Conservation (phyloP, 2,888 invertebrate species). For the Ophion ventricosus region DNA sequence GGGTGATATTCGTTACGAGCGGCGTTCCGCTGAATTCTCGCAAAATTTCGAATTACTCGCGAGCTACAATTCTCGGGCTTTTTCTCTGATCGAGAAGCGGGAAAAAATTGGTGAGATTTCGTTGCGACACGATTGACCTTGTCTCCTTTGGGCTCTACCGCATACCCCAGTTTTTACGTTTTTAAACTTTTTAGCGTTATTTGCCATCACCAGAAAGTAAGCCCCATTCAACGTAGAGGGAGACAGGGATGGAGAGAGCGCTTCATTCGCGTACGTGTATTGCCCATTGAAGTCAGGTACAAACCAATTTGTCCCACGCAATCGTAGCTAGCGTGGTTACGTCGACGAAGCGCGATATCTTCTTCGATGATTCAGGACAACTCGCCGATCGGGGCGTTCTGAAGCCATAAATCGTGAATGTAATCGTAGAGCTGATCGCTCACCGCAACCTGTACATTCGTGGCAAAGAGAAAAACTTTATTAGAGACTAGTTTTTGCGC, state of each 20-base stretch:
- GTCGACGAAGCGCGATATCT: constrained; percentile 27
- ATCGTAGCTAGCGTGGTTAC: constrained; percentile 2
- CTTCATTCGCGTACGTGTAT: not conserved
- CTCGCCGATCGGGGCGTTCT: constrained; percentile 98
- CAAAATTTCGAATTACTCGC: not conserved
- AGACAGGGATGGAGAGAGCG: constrained; percentile 12
- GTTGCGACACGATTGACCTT: not conserved
- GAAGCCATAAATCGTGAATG: constrained; percentile 97
- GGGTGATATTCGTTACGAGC: constrained; percentile 4
- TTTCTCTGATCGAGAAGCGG: not conserved
- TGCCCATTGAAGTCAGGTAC: constrained; percentile 57
- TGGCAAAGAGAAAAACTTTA: not conserved
- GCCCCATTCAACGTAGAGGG: not conserved
- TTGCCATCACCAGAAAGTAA: not conserved
- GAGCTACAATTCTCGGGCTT: not conserved
- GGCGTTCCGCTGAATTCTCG: not conserved
- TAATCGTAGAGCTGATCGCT: constrained; percentile 96
- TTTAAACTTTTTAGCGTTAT: not conserved
- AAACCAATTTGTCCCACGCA: constrained; percentile 38
- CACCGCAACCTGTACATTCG: constrained; percentile 90
- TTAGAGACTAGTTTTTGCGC: not conserved
- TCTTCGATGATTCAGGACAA: constrained; percentile 88
- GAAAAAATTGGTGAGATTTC: not conserved
- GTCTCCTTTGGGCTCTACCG: not conserved
- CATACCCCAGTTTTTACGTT: not conserved